Evolutionary conservation across 64 coral and sea anemone genomes (phyloP), one percentile per base, ranked within the genome.

Genomic region (Montipora capricornis): DNA sequence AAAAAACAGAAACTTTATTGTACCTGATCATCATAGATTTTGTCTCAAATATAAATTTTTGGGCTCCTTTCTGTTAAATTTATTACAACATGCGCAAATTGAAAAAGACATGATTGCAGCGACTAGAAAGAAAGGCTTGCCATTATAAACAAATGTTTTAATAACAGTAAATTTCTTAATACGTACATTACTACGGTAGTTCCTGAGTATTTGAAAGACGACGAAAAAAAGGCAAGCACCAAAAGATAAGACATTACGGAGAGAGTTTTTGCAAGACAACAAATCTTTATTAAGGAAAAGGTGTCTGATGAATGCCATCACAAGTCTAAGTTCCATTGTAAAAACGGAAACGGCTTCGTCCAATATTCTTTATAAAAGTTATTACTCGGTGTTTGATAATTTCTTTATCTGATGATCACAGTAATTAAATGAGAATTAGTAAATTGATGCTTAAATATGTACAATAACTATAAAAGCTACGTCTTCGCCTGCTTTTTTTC

Each of bases 81-180:
- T 37, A 37, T 37, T 37, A 37, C 29, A 37, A 37, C 37, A 37
- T 37, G 37, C 1, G 37, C 37, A 2, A 37, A 37, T 37, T 37
- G 37, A 37, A 37, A 45, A 45, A 37, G 37, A 37, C 37, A 37
- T 37, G 37, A 37, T 37, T 37, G 45, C 15, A 67, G 4, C 49
- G 44, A 8, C 6, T 24, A 48, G 15, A 22, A 50, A 11, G 10
- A 44, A n/a, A 17, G 19, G 17, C 47, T n/a, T 49, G 37, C 15
- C 49, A 37, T 73, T 86, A 16, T 70, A 13, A 70, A 49, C 44
- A 71, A 49, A 49, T 71, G 47, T 15, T 86, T 86, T 71, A 51
- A 71, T 86, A 68, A 71, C 19, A 11, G 19, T 44, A 73, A 71
- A 26, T 86, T 69, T 57, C 53, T 57, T 57, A 11, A 57, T 57